These are phyloP conservation scores for Stenoptilia bipunctidactyla DNA, from an alignment of 2,888 invertebrate species.

Conservation along the genomic window DNA sequence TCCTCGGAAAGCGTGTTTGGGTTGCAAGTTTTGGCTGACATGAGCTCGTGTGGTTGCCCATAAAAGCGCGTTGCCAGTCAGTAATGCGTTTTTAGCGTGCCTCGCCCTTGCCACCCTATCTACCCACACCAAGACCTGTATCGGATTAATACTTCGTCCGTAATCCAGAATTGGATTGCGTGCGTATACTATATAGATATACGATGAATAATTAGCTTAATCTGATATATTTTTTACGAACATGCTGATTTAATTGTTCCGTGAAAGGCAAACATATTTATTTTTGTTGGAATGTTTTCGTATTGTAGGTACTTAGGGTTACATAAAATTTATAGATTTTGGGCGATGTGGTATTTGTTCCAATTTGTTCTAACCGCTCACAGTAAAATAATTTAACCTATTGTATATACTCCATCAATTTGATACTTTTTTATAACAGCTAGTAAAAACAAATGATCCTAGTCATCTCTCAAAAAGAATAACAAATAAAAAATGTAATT, in stretches of 20 bases:
- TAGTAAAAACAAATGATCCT: no score
- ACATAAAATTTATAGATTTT: no score
- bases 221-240: slow-evolving; percentile 51
- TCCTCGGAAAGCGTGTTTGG: slow-evolving; percentile 56
- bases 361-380: no score
- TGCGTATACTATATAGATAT: slow-evolving; percentile 48
- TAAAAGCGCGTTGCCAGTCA: slow-evolving; percentile 55
- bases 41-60: slow-evolving; percentile 58
- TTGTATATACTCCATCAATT: no score
- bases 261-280: slow-evolving; percentile 28
- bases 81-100: slow-evolving; percentile 66
- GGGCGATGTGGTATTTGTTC: no score
- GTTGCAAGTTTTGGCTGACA: slow-evolving; percentile 49
- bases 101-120: slow-evolving; percentile 51
- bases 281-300: no score
- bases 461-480: no score
- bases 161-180: slow-evolving; percentile 56
- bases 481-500: no score
- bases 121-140: slow-evolving; percentile 46
- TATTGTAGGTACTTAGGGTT: no score
- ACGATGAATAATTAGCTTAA: slow-evolving; percentile 55
- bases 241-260: slow-evolving; percentile 46
- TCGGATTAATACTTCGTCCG: slow-evolving; percentile 45
- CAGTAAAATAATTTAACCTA: no score
- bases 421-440: no score